These are phyloP conservation scores for Chelidonichthys spinosus DNA, from an alignment of 2,797 vertebrate genomes.

Conservation along the genomic window DNA sequence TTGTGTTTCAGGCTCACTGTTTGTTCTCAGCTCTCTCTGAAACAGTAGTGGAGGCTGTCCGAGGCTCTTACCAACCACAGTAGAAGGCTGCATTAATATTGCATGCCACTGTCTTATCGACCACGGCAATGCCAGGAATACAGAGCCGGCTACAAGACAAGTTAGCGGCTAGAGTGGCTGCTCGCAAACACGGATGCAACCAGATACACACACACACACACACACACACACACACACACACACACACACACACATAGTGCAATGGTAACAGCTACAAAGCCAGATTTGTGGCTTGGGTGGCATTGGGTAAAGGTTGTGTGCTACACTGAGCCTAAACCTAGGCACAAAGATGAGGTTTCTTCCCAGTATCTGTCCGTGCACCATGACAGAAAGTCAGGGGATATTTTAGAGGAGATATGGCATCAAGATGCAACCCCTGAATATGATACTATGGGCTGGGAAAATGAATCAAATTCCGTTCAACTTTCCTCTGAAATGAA, in stretches of 20 bases:
- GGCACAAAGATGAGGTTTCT: constrained; percentile 38
- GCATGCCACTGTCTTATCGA: constrained; percentile 82
- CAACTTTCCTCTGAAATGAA: neutral
- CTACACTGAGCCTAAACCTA: constrained; percentile 29
- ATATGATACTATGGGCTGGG: neutral
- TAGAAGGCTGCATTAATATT: constrained; percentile 83
- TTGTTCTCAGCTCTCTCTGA: constrained; percentile 72
- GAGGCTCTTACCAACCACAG: constrained; percentile 80
- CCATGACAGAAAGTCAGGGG: constrained; percentile 17
- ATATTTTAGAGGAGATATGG: constrained; percentile 19
- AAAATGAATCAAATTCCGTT: constrained; percentile 6
- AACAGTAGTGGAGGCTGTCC: constrained; percentile 74
- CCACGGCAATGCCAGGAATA: constrained; percentile 81
- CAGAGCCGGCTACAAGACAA: constrained; percentile 73
- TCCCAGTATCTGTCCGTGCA: neutral
- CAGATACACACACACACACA: constrained; percentile 1
- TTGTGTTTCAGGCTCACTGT: constrained; percentile 61
- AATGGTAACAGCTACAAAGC: constrained; percentile 35
- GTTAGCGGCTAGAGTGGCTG: constrained; percentile 73
- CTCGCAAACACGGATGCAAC: constrained; percentile 40
- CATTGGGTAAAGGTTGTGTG: constrained; percentile 36
- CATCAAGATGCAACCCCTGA: neutral
- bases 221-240: constrained; percentile 24
- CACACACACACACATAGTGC: constrained; percentile 13
- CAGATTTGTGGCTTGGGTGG: constrained; percentile 52